A percentile compares a stretch with the other conserved stretches of the same genome.
phyloP scores from a whole-genome alignment of 2,113 vertebrate species.

The Ochotona princeps region DNA sequence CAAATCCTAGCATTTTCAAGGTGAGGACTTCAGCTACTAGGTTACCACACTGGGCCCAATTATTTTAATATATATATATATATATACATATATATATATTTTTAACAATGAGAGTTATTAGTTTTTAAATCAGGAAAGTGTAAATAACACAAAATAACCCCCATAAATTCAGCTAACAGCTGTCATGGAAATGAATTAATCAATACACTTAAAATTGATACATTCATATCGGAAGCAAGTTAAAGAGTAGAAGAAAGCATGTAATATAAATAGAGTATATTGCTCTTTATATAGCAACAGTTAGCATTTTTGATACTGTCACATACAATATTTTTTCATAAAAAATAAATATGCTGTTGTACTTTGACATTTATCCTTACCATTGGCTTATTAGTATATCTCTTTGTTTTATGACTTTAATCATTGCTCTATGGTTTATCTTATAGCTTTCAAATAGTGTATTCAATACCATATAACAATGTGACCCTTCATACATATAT shows the following conservation, averaged over 20 bases:
- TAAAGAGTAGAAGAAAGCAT: neutral
- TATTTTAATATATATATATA: no score
- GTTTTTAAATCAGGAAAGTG: constrained; percentile 2
- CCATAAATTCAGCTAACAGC: neutral
- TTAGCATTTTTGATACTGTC: neutral
- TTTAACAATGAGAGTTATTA: constrained; percentile 22
- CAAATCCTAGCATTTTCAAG: no score
- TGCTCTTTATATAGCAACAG: neutral
- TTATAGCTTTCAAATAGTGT: neutral
- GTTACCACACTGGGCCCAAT: no score
- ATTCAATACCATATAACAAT: neutral
- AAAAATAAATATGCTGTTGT: neutral
- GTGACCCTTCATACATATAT: neutral
- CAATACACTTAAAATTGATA: neutral
- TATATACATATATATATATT: neutral
- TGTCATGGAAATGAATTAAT: neutral
- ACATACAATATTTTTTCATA: neutral
- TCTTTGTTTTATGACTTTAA: neutral
- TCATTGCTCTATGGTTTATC: neutral
- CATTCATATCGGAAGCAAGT: neutral
- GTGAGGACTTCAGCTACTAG: no score
- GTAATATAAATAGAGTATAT: neutral
- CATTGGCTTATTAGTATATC: neutral
- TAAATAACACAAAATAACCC: neutral
- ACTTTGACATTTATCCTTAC: neutral